Evolutionary conservation across 1,140 invertebrate species (phyloP), one percentile per base, ranked within the genome.

Genomic region (Scaptomyza graminum): DNA sequence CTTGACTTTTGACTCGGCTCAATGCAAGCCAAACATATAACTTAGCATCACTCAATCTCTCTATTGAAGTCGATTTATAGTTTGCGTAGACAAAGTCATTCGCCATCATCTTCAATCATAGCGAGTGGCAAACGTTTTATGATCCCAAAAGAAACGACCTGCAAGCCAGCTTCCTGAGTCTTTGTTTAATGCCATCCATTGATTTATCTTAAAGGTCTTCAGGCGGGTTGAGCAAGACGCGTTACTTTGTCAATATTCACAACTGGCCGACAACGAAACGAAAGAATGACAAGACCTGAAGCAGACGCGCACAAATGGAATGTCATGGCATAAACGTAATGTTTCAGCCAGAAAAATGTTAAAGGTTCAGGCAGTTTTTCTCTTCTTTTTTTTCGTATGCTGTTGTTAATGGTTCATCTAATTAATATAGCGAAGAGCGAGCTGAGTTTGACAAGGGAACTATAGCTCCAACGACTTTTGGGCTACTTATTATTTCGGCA

Each of bases 261-360:
- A 68, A 56, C 63, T 67, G n/a, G 49, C 12, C 37, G 12, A 41
- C 4, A 41, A 5, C 4, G 11, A 39, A 11, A 39, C 2, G 28
- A 31, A 31, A 5, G 37, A n/a, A n/a, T n/a, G 37, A 43, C 55
- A 25, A 46, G 18, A 18, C 18, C 25, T 18, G 41, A 34, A 41
- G 12, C n/a, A 34, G 5, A 50, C 11, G 31, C 11, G 37, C 65
- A 56, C 28, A 31, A 69, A 74, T 57, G 71, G 51, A 43, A 55
- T 34, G 16, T 37, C 28, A 9, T 49, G 25, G 54, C 78, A 88
- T 88, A 88, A 88, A 75, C 82, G 82, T 85, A 88, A 59, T 70
- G 62, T 56, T 56, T 64, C 43, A 66, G 28, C 39, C 37, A 37
- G 44, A 46, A 16, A 47, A 18, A 3, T 9, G 25, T 22, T 22